A percentile compares a stretch with the other conserved stretches of the same genome.
Evolutionary conservation across 2,888 invertebrate species (phyloP).

Genomic region (Tetragonula carbonaria): DNA sequence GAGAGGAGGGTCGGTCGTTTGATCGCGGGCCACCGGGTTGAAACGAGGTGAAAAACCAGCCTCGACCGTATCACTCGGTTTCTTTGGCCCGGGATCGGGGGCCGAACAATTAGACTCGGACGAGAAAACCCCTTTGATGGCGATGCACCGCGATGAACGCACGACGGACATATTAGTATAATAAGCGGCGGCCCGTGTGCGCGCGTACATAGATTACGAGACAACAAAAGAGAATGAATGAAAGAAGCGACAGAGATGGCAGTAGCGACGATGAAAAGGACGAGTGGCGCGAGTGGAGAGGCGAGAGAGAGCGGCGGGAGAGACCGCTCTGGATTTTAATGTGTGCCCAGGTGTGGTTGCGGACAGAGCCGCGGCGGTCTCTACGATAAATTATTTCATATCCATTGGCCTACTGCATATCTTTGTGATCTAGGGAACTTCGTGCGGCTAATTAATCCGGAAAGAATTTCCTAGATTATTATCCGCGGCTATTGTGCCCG

Average conservation of each 20-base stretch:
- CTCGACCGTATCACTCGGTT: conserved; percentile 46
- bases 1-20: conserved; percentile 26
- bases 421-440: conserved; percentile 27
- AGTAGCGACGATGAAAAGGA: conserved; percentile 34
- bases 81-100: conserved; percentile 38
- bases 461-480: conserved; percentile 48
- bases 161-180: conserved; percentile 65
- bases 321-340: conserved; percentile 54
- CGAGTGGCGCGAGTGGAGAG: not conserved
- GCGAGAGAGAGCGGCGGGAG: not conserved
- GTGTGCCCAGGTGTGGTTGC: conserved; percentile 76
- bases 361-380: conserved; percentile 56
- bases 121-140: conserved; percentile 67
- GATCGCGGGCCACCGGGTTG: conserved; percentile 26
- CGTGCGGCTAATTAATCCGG: conserved; percentile 50
- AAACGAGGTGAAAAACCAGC: conserved; percentile 49
- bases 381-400: conserved; percentile 73
- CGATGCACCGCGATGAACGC: conserved; percentile 59
- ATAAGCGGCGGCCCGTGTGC: conserved; percentile 48
- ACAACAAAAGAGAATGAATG: conserved; percentile 53
- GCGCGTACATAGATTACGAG: conserved; percentile 30
- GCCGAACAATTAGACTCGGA: conserved; percentile 66
- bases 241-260: conserved; percentile 27
- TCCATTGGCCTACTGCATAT: conserved; percentile 52
- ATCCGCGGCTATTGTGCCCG: conserved; percentile 31